These are phyloP conservation scores for Cossypha dichroa DNA, from an alignment of 2,797 vertebrate species.

Conservation along the genomic window DNA sequence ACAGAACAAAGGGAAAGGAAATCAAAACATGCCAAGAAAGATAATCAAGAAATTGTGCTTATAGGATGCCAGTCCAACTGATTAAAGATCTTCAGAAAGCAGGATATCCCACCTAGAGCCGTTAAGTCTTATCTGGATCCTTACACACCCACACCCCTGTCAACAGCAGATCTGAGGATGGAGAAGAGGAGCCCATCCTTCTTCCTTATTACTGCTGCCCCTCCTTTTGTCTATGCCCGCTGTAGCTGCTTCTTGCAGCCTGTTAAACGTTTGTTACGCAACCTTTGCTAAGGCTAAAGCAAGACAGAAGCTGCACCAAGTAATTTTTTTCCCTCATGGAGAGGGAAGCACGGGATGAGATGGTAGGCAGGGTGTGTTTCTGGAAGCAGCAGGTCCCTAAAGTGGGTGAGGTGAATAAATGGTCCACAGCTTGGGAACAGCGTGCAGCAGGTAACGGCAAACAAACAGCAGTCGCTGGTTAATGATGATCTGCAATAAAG, in stretches of 20 bases:
- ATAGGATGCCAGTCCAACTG: conserved; percentile 10
- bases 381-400: neutral
- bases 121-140: conserved; percentile 41
- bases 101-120: conserved; percentile 43
- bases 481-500: conserved; percentile 41
- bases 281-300: neutral
- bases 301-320: neutral
- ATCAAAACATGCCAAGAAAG: neutral
- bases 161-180: neutral
- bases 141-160: neutral
- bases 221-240: neutral
- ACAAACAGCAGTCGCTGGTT: conserved; percentile 32
- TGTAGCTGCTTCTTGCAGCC: neutral
- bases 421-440: neutral
- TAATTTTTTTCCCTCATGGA: rapidly evolving
- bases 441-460: neutral
- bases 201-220: neutral
- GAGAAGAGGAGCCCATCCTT: neutral
- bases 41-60: conserved; percentile 20
- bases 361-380: neutral
- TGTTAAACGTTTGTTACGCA: rapidly evolving
- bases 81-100: conserved; percentile 40
- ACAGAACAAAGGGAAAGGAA: conserved; percentile 59
- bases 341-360: neutral
- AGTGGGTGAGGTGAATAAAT: neutral